A percentile compares a stretch with the other conserved stretches of the same genome.
phyloP scores from a whole-genome alignment of 2,113 vertebrate species.

The Seriola rivoliana region DNA sequence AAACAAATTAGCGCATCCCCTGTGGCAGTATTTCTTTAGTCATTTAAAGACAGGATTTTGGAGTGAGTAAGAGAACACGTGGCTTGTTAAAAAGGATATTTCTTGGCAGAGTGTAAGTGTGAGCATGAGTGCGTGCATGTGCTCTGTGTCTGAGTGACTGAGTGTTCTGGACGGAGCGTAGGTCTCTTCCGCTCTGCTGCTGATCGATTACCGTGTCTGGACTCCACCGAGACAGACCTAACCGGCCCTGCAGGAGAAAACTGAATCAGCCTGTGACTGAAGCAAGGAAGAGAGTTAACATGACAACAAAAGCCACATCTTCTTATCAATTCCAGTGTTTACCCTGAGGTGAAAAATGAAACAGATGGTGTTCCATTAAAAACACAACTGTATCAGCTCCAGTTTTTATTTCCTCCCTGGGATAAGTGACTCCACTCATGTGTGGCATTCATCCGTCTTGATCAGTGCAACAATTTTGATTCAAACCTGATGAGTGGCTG shows the following conservation, averaged over 20 bases:
- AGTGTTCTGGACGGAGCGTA: slow-evolving; percentile 54
- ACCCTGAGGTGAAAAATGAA: slow-evolving; percentile 26
- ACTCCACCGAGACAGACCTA: slow-evolving; percentile 59
- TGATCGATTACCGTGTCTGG: slow-evolving; percentile 76
- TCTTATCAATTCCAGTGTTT: slow-evolving; percentile 30
- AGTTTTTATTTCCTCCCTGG: slow-evolving; percentile 17
- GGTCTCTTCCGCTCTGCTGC: slow-evolving; percentile 75
- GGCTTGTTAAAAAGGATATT: slow-evolving; percentile 19
- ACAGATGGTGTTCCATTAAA: slow-evolving; percentile 52
- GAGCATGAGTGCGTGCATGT: slow-evolving; percentile 45
- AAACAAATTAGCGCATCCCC: slow-evolving; percentile 4
- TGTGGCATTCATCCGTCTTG: slow-evolving; percentile 9
- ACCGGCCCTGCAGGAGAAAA: slow-evolving; percentile 60
- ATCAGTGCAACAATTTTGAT: slow-evolving; percentile 22
- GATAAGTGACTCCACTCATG: slow-evolving; percentile 9
- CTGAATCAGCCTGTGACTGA: slow-evolving; percentile 52
- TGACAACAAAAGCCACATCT: slow-evolving; percentile 39
- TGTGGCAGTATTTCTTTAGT: background rate
- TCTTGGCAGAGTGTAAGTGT: slow-evolving; percentile 31
- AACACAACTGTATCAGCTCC: slow-evolving; percentile 22
- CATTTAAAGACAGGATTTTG: slow-evolving; percentile 18
- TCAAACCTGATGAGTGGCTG: slow-evolving; percentile 18
- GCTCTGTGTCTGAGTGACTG: slow-evolving; percentile 45
- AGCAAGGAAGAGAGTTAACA: slow-evolving; percentile 25
- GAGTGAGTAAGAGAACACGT: background rate